Evolutionary conservation across 2,888 invertebrate genomes (phyloP).

Genomic region (Hirtodrosophila alboralis): DNA sequence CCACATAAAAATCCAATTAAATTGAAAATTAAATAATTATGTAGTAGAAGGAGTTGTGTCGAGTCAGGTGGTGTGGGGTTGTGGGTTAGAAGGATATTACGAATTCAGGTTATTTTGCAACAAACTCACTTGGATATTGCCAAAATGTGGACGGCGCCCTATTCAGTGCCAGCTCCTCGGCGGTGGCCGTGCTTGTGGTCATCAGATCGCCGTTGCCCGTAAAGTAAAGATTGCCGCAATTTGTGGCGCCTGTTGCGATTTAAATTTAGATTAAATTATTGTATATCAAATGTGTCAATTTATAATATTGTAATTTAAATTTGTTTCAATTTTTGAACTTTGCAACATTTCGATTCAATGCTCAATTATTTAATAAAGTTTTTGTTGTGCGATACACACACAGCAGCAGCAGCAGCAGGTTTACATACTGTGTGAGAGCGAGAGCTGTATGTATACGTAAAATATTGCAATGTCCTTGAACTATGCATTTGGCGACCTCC

Average conservation of each 20-base stretch:
- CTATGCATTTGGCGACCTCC: slow-evolving; percentile 73
- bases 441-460: slow-evolving; percentile 65
- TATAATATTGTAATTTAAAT: background rate
- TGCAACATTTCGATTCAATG: slow-evolving; percentile 42
- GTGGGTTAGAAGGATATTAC: no score
- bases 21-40: slow-evolving; percentile 2
- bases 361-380: slow-evolving; percentile 66
- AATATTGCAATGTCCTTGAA: slow-evolving; percentile 81
- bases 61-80: no score
- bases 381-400: slow-evolving; percentile 53
- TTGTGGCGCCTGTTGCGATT: slow-evolving; percentile 68
- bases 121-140: slow-evolving; percentile 91
- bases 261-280: slow-evolving; percentile 3
- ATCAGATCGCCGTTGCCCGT: slow-evolving; percentile 82
- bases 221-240: slow-evolving; percentile 82
- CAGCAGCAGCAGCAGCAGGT: no score
- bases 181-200: slow-evolving; percentile 73
- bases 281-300: slow-evolving; percentile 4
- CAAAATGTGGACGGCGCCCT: slow-evolving; percentile 86
- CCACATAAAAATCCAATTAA: no score
- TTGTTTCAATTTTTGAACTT: slow-evolving; percentile 3
- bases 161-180: slow-evolving; percentile 79
- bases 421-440: slow-evolving; percentile 30
- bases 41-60: background rate
- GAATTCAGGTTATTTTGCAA: background rate